These are phyloP conservation scores for Forbesichthys papilliferus DNA, from an alignment of 2,113 vertebrate species.

Conservation along the genomic window DNA sequence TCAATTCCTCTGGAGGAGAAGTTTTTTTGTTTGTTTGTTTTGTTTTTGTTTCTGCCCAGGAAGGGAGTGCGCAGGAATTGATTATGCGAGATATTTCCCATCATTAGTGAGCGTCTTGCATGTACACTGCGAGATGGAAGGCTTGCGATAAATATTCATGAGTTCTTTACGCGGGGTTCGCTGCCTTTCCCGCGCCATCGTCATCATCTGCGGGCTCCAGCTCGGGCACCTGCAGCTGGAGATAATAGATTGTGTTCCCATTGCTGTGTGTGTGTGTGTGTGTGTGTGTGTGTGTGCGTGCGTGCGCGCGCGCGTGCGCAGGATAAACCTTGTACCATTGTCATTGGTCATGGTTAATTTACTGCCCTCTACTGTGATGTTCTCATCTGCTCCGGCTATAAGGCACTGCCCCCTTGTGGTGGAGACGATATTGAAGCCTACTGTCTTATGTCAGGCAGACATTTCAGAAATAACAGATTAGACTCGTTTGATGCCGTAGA, in stretches of 20 bases:
- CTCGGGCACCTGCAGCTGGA: slow-evolving; percentile 59
- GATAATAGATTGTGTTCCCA: slow-evolving; percentile 75
- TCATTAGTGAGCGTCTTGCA: slow-evolving; percentile 50
- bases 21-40: too few relatives aligned
- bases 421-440: slow-evolving; percentile 65
- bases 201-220: slow-evolving; percentile 33
- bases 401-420: slow-evolving; percentile 76
- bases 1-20: slow-evolving; percentile 18
- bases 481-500: slow-evolving; percentile 33
- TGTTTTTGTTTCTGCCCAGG: slow-evolving; percentile 9
- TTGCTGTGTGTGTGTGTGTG: slow-evolving; percentile 45
- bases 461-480: slow-evolving; percentile 25
- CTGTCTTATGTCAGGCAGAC: slow-evolving; percentile 35
- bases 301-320: slow-evolving; percentile 36
- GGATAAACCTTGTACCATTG: slow-evolving; percentile 70
- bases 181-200: slow-evolving; percentile 55
- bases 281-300: slow-evolving; percentile 38
- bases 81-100: slow-evolving; percentile 43
- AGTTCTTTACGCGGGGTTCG: slow-evolving; percentile 43
- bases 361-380: slow-evolving; percentile 58
- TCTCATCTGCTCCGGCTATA: slow-evolving; percentile 59
- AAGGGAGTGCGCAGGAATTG: slow-evolving; percentile 35
- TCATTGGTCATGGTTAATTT: slow-evolving; percentile 73
- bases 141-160: slow-evolving; percentile 71
- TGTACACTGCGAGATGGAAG: slow-evolving; percentile 52